Conservation (phyloP, 2,113 vertebrate genomes). For the Colaptes auratus region DNA sequence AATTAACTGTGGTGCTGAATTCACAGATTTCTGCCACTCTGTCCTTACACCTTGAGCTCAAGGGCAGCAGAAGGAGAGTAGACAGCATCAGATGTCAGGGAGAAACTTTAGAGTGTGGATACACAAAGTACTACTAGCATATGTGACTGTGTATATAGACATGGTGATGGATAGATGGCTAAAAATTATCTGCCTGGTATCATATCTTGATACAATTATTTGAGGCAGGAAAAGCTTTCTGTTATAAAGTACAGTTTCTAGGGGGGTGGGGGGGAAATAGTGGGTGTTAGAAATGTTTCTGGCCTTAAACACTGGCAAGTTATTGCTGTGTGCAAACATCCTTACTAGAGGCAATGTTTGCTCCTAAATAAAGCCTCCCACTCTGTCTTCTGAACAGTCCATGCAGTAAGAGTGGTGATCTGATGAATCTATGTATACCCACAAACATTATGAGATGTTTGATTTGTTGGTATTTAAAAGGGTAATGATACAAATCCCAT, state of each 20-base stretch:
- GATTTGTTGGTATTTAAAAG: background rate
- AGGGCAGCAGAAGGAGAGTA: background rate
- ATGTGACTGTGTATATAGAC: background rate
- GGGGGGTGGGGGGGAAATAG: background rate
- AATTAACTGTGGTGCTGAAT: background rate
- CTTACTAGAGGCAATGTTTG: constrained; percentile 20
- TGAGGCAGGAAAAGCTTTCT: background rate
- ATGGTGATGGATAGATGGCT: background rate
- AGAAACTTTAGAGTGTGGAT: background rate
- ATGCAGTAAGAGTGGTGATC: background rate
- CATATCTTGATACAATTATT: background rate
- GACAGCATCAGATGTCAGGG: background rate
- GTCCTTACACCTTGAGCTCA: background rate
- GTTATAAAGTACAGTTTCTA: background rate
- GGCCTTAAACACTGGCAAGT: background rate
- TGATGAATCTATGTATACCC: background rate
- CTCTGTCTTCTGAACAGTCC: background rate
- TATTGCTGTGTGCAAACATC: constrained; percentile 7
- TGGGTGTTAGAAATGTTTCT: constrained; percentile 36
- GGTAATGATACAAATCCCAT: accelerated
- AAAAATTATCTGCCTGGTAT: background rate
- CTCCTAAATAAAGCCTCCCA: constrained; percentile 18
- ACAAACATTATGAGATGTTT: background rate
- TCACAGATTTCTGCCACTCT: background rate
- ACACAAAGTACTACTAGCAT: accelerated